Evolutionary conservation across 2,113 vertebrate genomes (phyloP).

Genomic region (Ariopsis seemanni): DNA sequence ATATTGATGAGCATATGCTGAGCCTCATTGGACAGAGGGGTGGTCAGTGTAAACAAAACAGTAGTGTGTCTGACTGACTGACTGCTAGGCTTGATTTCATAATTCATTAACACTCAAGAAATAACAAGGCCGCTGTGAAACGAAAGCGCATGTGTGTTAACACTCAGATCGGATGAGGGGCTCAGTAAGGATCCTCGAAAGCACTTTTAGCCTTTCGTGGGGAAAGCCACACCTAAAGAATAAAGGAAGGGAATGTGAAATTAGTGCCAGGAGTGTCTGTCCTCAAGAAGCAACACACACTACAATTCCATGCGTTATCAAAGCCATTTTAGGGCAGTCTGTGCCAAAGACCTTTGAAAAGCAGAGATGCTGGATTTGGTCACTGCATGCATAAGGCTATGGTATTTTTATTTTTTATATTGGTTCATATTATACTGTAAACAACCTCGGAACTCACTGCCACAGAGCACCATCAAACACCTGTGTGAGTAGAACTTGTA

Average conservation of each 20-base stretch:
- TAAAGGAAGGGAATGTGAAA: slow-evolving; percentile 87
- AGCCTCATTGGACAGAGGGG: slow-evolving; percentile 53
- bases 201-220: slow-evolving; percentile 88
- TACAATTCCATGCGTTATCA: slow-evolving; percentile 21
- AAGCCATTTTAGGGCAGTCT: slow-evolving; percentile 47
- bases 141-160: slow-evolving; percentile 80
- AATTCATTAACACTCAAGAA: slow-evolving; percentile 57
- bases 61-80: slow-evolving; percentile 72
- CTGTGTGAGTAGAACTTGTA: slow-evolving; percentile 29
- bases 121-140: slow-evolving; percentile 82
- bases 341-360: slow-evolving; percentile 11
- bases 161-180: slow-evolving; percentile 86
- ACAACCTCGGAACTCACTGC: slow-evolving; percentile 16
- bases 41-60: slow-evolving; percentile 55
- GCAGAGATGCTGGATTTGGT: background rate
- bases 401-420: background rate
- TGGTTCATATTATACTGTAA: slow-evolving; percentile 19
- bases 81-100: slow-evolving; percentile 84
- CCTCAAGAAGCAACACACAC: slow-evolving; percentile 49
- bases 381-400: slow-evolving; percentile 17
- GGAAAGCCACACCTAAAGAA: slow-evolving; percentile 93
- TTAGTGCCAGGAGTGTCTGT: slow-evolving; percentile 76
- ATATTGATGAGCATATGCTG: slow-evolving; percentile 8
- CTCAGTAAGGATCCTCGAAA: slow-evolving; percentile 88
- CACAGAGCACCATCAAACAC: slow-evolving; percentile 23